These are phyloP conservation scores for Mesocricetus auratus DNA, from an alignment of 2,113 vertebrate genomes.

Conservation along the genomic window DNA sequence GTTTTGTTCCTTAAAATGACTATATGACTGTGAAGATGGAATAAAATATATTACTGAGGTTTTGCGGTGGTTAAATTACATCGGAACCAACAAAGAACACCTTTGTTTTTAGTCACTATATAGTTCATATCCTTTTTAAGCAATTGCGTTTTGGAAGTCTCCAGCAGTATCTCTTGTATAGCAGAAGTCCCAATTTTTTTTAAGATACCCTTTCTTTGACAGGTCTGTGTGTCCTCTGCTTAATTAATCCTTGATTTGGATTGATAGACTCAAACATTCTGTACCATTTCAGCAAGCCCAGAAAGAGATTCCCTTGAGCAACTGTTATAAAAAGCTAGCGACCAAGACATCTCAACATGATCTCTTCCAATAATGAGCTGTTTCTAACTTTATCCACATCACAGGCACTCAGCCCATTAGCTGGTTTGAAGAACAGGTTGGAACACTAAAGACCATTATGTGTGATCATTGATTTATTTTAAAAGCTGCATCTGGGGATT, in stretches of 20 bases:
- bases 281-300: slow-evolving; percentile 39
- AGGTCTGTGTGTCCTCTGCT: slow-evolving; percentile 28
- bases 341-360: slow-evolving; percentile 68
- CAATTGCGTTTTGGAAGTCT: slow-evolving; percentile 20
- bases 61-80: neutral
- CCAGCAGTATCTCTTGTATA: neutral
- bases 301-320: slow-evolving; percentile 63
- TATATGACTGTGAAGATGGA: neutral
- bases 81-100: neutral
- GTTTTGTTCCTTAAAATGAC: neutral
- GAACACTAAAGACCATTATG: slow-evolving; percentile 53
- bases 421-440: slow-evolving; percentile 49
- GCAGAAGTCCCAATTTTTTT: neutral
- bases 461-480: slow-evolving; percentile 78
- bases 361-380: slow-evolving; percentile 74
- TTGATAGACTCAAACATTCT: slow-evolving; percentile 34
- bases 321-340: slow-evolving; percentile 56
- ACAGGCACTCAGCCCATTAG: slow-evolving; percentile 63
- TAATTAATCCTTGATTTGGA: slow-evolving; percentile 63
- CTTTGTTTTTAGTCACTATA: neutral
- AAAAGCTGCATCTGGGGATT: slow-evolving; percentile 54
- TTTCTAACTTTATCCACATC: slow-evolving; percentile 79
- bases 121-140: neutral
- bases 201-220: neutral
- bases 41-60: neutral